A percentile compares a stretch with the other conserved stretches of the same genome.
These are phyloP conservation scores for Troides aeacus DNA, from an alignment of 2,888 invertebrate genomes.

Conservation along the genomic window DNA sequence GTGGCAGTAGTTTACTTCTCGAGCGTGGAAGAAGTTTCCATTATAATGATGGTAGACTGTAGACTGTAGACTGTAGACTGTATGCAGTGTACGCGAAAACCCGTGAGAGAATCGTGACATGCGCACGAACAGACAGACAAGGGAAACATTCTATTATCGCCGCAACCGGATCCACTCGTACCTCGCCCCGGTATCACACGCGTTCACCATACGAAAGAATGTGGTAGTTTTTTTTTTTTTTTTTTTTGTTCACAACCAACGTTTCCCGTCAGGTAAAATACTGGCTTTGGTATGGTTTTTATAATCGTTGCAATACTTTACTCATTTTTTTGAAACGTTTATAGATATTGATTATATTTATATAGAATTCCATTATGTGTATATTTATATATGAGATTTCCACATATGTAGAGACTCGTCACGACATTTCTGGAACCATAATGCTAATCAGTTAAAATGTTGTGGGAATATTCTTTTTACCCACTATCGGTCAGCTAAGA, in stretches of 20 bases:
- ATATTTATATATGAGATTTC: too few relatives aligned
- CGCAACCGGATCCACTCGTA: conserved; percentile 11
- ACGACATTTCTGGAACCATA: too few relatives aligned
- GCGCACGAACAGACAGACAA: conserved; percentile 6
- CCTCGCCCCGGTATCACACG: conserved; percentile 15
- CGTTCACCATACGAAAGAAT: conserved; percentile 6
- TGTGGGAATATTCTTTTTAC: too few relatives aligned
- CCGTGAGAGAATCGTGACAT: conserved; percentile 25
- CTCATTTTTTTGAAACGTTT: too few relatives aligned
- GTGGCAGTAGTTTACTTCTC: not conserved
- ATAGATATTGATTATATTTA: too few relatives aligned
- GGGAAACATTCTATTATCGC: conserved; percentile 18
- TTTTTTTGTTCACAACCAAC: conserved; percentile 1
- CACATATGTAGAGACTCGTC: too few relatives aligned
- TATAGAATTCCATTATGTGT: too few relatives aligned
- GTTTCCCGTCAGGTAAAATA: conserved; percentile 8
- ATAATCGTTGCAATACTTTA: not conserved
- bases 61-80: not conserved
- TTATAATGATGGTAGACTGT: not conserved
- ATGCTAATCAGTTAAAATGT: too few relatives aligned
- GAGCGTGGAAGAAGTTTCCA: not conserved
- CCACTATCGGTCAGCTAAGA: too few relatives aligned
- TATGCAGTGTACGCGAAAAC: not conserved
- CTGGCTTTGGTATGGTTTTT: not conserved
- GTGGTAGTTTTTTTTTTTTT: not conserved